Conservation (phyloP, 2,888 invertebrate species). For the Archaeoteleia sp. region DNA sequence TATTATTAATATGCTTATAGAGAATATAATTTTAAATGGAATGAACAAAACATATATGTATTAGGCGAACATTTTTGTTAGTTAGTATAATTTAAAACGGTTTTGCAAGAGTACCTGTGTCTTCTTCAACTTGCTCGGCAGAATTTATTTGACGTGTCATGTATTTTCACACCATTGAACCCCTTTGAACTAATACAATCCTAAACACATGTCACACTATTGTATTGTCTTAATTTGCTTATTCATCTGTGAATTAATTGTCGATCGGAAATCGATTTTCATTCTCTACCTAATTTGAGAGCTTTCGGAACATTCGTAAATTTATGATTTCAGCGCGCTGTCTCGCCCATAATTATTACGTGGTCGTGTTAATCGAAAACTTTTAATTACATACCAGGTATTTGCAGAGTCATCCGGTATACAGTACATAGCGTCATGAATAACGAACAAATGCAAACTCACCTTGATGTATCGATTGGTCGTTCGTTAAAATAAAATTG, state of each 20-base stretch:
- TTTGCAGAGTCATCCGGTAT: slow-evolving; percentile 54
- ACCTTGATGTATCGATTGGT: slow-evolving; percentile 43
- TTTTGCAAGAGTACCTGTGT: neutral
- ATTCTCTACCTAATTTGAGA: slow-evolving; percentile 47
- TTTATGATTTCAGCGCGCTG: slow-evolving; percentile 52
- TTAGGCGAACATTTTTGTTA: no score
- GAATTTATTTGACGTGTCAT: no score
- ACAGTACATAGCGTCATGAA: slow-evolving; percentile 39
- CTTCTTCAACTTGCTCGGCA: no score
- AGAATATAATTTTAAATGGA: no score
- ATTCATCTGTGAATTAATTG: slow-evolving; percentile 49
- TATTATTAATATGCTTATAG: no score
- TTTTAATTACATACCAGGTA: slow-evolving; percentile 63
- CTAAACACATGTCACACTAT: slow-evolving; percentile 40
- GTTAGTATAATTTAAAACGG: no score
- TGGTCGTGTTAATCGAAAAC: slow-evolving; percentile 61
- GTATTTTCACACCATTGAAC: no score
- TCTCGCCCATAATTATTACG: slow-evolving; percentile 57
- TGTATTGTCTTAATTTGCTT: slow-evolving; percentile 47
- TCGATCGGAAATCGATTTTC: slow-evolving; percentile 51
- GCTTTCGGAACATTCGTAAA: slow-evolving; percentile 50
- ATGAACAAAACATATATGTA: no score
- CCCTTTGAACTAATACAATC: slow-evolving; percentile 31
- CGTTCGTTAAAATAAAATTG: slow-evolving; percentile 41
- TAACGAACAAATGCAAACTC: slow-evolving; percentile 48